phyloP scores from a whole-genome alignment of 2,113 vertebrate species.

The Lophochroa leadbeateri region DNA sequence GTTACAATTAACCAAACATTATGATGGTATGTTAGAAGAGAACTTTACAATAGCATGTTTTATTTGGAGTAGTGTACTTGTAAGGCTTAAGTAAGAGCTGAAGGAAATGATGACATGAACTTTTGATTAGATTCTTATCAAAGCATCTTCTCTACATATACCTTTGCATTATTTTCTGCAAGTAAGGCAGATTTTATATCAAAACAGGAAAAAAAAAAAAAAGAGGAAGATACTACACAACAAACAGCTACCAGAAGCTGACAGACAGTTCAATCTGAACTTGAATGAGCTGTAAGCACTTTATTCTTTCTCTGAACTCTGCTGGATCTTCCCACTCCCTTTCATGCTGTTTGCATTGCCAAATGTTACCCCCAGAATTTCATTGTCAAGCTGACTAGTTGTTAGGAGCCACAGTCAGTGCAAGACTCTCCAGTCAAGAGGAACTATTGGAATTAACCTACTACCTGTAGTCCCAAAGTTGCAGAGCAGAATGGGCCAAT shows the following conservation, averaged over 20 bases:
- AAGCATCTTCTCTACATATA: not conserved
- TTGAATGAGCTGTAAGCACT: not conserved
- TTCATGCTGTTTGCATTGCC: not conserved
- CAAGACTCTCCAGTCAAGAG: not conserved
- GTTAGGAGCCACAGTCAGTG: not conserved
- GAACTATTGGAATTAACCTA: not conserved
- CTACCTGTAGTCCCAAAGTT: not conserved
- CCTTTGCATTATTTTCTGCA: not conserved
- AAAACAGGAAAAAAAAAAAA: not conserved
- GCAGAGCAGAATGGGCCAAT: not conserved
- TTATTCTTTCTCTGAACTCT: not conserved
- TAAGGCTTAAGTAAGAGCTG: not conserved
- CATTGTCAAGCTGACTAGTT: not conserved
- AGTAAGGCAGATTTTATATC: not conserved
- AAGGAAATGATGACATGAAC: slow-evolving; percentile 6
- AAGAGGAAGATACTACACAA: not conserved
- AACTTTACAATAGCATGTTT: slow-evolving; percentile 15
- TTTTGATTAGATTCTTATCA: not conserved
- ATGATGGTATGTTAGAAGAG: not conserved
- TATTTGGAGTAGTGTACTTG: not conserved
- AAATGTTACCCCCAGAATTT: not conserved
- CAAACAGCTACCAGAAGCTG: not conserved
- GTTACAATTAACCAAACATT: not conserved
- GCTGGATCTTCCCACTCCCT: not conserved
- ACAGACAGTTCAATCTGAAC: not conserved